Evolutionary conservation across 2,113 vertebrate species (phyloP).

Genomic region (Malurus alboscapulatus): DNA sequence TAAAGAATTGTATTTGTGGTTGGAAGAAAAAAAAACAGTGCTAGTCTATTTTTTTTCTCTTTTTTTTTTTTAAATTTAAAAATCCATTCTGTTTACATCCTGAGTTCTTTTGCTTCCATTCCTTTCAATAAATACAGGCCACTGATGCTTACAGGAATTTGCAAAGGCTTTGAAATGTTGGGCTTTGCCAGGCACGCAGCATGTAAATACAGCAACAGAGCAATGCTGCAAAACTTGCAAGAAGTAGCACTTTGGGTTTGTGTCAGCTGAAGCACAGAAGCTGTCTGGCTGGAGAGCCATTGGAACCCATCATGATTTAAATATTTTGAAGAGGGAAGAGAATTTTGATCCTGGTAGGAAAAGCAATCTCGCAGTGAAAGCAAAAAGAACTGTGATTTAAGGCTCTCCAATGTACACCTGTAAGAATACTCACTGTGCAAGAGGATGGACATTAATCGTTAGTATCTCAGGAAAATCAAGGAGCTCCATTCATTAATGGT

Average conservation of each 20-base stretch:
- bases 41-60: not conserved
- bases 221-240: not conserved
- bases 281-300: not conserved
- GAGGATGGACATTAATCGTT: not conserved
- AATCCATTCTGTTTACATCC: not conserved
- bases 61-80: not conserved
- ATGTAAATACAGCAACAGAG: not conserved
- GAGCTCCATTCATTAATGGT: not conserved
- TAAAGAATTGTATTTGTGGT: not conserved
- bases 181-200: not conserved
- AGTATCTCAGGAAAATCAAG: not conserved
- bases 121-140: not conserved
- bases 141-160: not conserved
- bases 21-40: not conserved
- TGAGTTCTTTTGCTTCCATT: not conserved
- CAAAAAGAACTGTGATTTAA: not conserved
- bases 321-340: not conserved
- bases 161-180: not conserved
- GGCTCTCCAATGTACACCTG: not conserved
- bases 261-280: not conserved
- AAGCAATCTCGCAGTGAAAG: not conserved
- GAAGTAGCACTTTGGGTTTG: not conserved
- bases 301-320: not conserved
- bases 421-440: not conserved
- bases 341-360: not conserved